Base-by-base conservation (phyloP, 2,797 vertebrate species). In the Otus scops region DNA sequence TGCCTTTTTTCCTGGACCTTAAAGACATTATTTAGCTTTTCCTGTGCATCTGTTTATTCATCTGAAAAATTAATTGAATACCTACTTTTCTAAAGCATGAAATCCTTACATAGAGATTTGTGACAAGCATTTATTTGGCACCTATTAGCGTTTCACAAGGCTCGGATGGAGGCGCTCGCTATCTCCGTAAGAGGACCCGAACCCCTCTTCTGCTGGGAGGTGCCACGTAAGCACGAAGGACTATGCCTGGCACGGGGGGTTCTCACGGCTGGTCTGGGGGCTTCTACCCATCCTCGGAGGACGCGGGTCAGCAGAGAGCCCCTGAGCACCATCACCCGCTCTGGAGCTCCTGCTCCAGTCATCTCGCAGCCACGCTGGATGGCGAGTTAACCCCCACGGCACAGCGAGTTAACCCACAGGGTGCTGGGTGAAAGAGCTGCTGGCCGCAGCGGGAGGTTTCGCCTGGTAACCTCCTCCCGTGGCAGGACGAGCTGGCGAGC, bases 281-380 rank as follows among this genome's bases (percentile, higher is more conserved):
- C 68, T 50, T 13, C n/a, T 7, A 7, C 74, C 15, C 38, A 12
- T 36, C 56, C 32, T 47, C 1, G 6, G 39, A 13, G 2, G 24
- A 23, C 14, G n/a, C 5, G 3, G 38, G 41, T 23, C 1, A 4
- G 60, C 69, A 38, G 12, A 45, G 39, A 67, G 24, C 17, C 13
- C 30, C 50, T 3, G 23, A 1, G 2, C 28, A 4, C 28, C 1
- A 0, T 3, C 3, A 2, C 5, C 41, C 7, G 41, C 41, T 17
- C 41, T 3, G 18, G 75, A 45, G 45, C 30, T 6, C 14, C 43
- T 68, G 43, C 59, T 85, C 41, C 26, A 22, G 24, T 6, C 12
- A 8, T 7, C 59, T 17, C 4, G 34, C 74, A 67, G 1, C 38
- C 53, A 54, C 5, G 15, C 19, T 15, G 39, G 38, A 24, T 1